Percentiles rank a stretch among this genome's conserved stretches.
Conservation (phyloP, 2,797 vertebrate species). For the Australoheros facetus region DNA sequence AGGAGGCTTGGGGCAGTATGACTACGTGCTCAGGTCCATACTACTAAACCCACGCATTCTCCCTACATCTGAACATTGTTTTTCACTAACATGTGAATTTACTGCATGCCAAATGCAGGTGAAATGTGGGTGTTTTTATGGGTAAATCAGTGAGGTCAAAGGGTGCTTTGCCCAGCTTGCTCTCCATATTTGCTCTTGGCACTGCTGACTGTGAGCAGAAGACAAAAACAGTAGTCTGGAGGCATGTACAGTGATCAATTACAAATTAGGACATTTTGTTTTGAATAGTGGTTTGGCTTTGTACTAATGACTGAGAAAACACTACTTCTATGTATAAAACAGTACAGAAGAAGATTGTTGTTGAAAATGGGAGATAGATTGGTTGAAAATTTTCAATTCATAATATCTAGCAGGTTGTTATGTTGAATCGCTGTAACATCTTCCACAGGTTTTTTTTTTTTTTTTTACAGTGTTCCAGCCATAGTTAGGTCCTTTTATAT, state of each 20-base stretch:
- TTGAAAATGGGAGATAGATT: too few relatives aligned
- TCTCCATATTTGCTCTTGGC: neutral
- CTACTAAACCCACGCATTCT: conserved; percentile 10
- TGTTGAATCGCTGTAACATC: neutral
- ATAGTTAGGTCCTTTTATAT: neutral
- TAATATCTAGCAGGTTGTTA: neutral
- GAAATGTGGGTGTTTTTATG: neutral
- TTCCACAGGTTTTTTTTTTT: neutral
- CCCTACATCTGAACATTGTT: conserved; percentile 18
- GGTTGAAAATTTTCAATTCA: neutral
- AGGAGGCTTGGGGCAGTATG: neutral
- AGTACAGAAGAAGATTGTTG: neutral
- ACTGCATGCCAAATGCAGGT: neutral
- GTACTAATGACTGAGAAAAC: neutral
- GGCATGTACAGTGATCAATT: neutral
- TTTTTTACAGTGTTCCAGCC: neutral
- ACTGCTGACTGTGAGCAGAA: neutral
- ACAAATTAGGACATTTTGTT: neutral
- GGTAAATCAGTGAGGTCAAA: neutral
- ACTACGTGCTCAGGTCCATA: neutral
- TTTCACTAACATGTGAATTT: neutral
- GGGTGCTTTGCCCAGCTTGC: neutral
- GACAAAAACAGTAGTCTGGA: neutral
- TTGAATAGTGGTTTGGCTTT: neutral
- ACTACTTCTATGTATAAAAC: neutral